Conservation (phyloP, 2,113 vertebrate species). For the Pelvicachromis taeniatus region DNA sequence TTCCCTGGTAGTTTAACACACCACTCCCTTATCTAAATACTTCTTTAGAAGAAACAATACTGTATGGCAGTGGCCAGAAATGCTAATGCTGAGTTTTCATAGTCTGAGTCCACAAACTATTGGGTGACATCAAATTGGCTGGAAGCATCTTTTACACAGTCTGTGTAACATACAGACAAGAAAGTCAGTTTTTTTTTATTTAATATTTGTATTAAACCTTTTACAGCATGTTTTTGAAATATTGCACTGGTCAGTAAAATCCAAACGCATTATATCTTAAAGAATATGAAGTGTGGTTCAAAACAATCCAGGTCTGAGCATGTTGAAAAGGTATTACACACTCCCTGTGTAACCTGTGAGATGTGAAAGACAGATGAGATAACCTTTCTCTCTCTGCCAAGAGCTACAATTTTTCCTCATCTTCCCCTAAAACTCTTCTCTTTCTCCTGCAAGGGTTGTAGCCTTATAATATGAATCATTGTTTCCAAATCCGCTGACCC, state of each 20-base stretch:
- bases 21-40: not conserved
- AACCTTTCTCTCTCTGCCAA: not conserved
- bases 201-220: not conserved
- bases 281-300: not conserved
- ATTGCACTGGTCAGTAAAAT: not conserved
- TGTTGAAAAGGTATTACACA: not conserved
- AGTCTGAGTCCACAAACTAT: not conserved
- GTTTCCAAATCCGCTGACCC: not conserved
- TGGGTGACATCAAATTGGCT: not conserved
- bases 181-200: fast-evolving
- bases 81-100: not conserved
- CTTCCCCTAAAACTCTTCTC: not conserved
- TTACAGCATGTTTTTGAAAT: not conserved
- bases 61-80: not conserved
- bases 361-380: not conserved
- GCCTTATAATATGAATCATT: not conserved
- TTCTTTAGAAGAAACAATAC: not conserved
- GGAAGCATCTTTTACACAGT: not conserved
- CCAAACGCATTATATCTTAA: not conserved
- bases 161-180: not conserved
- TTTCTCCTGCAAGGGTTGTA: not conserved
- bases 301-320: not conserved
- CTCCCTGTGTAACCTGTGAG: not conserved
- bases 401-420: not conserved
- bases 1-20: not conserved